Conservation (phyloP, 2,797 vertebrate genomes). For the Sternotherus odoratus region DNA sequence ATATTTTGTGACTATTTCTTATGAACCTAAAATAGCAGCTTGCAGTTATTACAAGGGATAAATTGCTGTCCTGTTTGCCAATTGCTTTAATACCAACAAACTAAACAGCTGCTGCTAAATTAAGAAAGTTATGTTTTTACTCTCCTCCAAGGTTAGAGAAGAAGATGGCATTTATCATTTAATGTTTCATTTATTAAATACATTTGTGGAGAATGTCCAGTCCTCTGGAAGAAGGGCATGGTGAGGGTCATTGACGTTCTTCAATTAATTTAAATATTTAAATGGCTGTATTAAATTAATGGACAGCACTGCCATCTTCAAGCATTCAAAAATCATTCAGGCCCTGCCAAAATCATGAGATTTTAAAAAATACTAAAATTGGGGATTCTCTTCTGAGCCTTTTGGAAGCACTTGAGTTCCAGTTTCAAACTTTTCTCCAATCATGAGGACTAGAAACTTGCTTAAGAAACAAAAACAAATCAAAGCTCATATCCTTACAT, state of each 20-base stretch:
- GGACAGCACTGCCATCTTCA: not conserved
- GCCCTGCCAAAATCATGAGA: not conserved
- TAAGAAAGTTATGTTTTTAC: slow-evolving; percentile 45
- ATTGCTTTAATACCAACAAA: slow-evolving; percentile 35
- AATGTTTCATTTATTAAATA: not conserved
- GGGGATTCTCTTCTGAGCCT: not conserved
- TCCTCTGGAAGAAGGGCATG: slow-evolving; percentile 41
- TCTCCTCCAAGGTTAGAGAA: slow-evolving; percentile 27
- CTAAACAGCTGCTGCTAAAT: slow-evolving; percentile 59
- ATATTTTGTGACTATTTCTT: slow-evolving; percentile 68
- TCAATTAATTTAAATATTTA: not conserved
- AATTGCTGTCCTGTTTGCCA: slow-evolving; percentile 73
- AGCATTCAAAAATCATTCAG: not conserved
- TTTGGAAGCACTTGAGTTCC: not conserved
- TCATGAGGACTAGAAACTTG: not conserved
- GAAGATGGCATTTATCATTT: slow-evolving; percentile 17
- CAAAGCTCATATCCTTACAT: not conserved
- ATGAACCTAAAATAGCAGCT: slow-evolving; percentile 72
- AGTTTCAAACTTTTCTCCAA: not conserved
- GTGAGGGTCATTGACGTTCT: not conserved
- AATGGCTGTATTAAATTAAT: slow-evolving; percentile 15
- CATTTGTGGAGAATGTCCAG: not conserved
- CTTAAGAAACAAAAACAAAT: not conserved
- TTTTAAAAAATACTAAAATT: not conserved
- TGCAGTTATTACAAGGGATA: slow-evolving; percentile 65